Evolutionary conservation across 2,888 invertebrate genomes (phyloP).

Genomic region (Meliscaeva auricollis): DNA sequence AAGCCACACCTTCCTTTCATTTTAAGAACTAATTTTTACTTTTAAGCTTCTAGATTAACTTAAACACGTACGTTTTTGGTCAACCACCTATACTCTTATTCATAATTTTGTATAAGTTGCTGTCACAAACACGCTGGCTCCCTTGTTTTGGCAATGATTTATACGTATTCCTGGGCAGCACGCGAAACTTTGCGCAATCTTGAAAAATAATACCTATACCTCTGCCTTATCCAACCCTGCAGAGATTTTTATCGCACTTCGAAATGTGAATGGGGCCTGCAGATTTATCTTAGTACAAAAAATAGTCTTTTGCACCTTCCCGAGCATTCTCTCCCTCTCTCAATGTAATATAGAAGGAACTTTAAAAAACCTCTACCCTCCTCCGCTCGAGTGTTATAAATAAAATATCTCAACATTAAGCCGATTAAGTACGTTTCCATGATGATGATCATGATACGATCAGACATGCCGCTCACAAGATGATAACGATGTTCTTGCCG

Average conservation of each 20-base stretch:
- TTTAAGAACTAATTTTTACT: too few relatives aligned
- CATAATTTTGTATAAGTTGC: not conserved
- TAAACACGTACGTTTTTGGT: too few relatives aligned
- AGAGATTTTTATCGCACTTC: constrained; percentile 71
- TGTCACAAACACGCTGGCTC: constrained; percentile 37
- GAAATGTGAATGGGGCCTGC: constrained; percentile 70
- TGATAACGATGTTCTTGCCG: constrained; percentile 64
- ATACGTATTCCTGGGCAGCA: constrained; percentile 41
- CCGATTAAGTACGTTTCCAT: constrained; percentile 72
- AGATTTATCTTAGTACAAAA: constrained; percentile 68
- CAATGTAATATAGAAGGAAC: constrained; percentile 2
- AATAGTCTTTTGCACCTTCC: constrained; percentile 21
- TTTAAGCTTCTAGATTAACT: too few relatives aligned
- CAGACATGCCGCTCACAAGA: constrained; percentile 73
- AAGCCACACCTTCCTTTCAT: too few relatives aligned
- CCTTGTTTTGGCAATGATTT: constrained; percentile 71
- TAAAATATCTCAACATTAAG: constrained; percentile 74
- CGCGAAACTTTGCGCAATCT: constrained; percentile 48
- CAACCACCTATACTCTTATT: too few relatives aligned
- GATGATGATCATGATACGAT: constrained; percentile 75
- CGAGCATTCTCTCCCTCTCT: not conserved
- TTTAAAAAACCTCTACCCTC: constrained; percentile 26
- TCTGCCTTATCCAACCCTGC: constrained; percentile 50
- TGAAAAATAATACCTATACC: constrained; percentile 75
- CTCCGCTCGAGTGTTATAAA: constrained; percentile 73